These are phyloP conservation scores for Centruroides sculpturatus DNA, from an alignment of 1,140 invertebrate genomes.

Conservation along the genomic window DNA sequence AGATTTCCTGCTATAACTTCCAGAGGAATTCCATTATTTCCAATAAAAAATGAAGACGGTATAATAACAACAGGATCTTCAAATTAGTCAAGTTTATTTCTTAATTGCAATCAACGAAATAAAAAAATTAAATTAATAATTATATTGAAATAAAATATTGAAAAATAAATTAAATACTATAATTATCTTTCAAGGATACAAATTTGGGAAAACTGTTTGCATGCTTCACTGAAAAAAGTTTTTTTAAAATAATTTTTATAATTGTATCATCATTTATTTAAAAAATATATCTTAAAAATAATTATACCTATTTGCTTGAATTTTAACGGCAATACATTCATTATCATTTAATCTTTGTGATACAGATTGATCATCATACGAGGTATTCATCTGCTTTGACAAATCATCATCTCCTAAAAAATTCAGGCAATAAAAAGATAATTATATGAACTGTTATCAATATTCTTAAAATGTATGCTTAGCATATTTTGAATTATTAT, in stretches of 20 bases:
- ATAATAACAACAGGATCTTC: slow-evolving; percentile 64
- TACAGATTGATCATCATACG: slow-evolving; percentile 49
- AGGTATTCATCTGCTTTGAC: slow-evolving; percentile 9
- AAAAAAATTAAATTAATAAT: background rate
- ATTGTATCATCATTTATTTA: slow-evolving; percentile 26
- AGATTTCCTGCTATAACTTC: slow-evolving; percentile 51
- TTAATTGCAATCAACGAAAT: background rate
- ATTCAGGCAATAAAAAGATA: background rate
- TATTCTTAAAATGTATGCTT: too few relatives aligned
- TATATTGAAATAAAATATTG: slow-evolving; percentile 6
- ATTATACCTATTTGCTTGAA: slow-evolving; percentile 14
- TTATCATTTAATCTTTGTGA: slow-evolving; percentile 32
- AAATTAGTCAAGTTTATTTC: background rate
- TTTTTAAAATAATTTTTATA: background rate
- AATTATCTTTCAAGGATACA: slow-evolving; percentile 42
- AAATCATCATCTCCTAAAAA: slow-evolving; percentile 12
- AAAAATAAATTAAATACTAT: slow-evolving; percentile 2
- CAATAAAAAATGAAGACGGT: slow-evolving; percentile 75
- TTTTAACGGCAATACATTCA: slow-evolving; percentile 13
- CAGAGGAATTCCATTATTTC: slow-evolving; percentile 52
- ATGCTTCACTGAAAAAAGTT: slow-evolving; percentile 50
- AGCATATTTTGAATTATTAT: too few relatives aligned
- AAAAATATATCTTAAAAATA: slow-evolving; percentile 41
- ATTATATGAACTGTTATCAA: too few relatives aligned
- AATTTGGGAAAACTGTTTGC: slow-evolving; percentile 64